phyloP scores from a whole-genome alignment of 2,797 vertebrate genomes.

The Siniperca scherzeri region DNA sequence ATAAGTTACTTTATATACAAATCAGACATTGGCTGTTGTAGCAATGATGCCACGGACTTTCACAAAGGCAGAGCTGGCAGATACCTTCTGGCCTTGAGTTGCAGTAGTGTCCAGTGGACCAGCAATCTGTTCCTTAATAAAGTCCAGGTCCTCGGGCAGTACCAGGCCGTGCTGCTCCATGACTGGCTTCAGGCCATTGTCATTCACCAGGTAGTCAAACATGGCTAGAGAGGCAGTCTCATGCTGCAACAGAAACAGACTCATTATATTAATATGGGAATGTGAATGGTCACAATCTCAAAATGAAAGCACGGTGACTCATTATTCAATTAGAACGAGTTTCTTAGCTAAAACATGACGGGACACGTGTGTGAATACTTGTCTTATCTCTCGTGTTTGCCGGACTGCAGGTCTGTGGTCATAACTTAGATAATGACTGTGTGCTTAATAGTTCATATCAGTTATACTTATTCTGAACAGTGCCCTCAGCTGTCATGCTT shows the following conservation, averaged over 20 bases:
- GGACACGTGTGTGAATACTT: background rate
- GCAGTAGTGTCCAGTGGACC: slow-evolving; percentile 80
- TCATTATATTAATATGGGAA: background rate
- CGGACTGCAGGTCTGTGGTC: slow-evolving; percentile 1
- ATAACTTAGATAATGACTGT: slow-evolving; percentile 19
- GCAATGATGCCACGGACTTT: background rate
- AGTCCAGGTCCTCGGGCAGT: slow-evolving; percentile 90
- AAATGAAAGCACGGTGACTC: slow-evolving; percentile 32
- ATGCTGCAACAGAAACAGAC: slow-evolving; percentile 84
- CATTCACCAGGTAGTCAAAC: slow-evolving; percentile 93
- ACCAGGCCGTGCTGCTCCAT: slow-evolving; percentile 88
- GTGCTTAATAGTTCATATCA: slow-evolving; percentile 32
- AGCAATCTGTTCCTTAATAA: slow-evolving; percentile 95
- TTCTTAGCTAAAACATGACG: slow-evolving; percentile 7
- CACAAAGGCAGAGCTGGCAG: slow-evolving; percentile 50
- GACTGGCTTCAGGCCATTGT: slow-evolving; percentile 84
- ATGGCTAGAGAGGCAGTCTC: slow-evolving; percentile 91
- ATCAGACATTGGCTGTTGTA: background rate
- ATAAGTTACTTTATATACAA: background rate
- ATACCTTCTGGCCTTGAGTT: slow-evolving; percentile 22
- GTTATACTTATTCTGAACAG: slow-evolving; percentile 16
- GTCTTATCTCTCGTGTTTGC: slow-evolving; percentile 36
- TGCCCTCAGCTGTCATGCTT: background rate
- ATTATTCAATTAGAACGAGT: slow-evolving; percentile 12
- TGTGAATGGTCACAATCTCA: background rate